A percentile compares a stretch with the other conserved stretches of the same genome.
Conservation (phyloP, 2,888 invertebrate species). For the Eledona agricola region DNA sequence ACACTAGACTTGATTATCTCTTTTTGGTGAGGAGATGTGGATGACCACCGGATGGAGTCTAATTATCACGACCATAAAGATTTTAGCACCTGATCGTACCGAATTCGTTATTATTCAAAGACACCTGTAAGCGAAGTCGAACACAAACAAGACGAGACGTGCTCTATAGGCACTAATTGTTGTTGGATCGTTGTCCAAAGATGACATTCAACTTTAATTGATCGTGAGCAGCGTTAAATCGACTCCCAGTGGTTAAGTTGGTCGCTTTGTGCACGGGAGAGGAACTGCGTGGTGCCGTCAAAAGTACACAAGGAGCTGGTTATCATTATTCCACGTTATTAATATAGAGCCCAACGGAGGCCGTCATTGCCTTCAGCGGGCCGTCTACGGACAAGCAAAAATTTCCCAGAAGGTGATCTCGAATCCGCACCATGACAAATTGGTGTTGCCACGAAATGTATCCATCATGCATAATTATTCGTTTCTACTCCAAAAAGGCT, state of each 20-base stretch:
- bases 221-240: slow-evolving; percentile 34
- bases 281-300: slow-evolving; percentile 33
- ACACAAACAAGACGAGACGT: slow-evolving; percentile 4
- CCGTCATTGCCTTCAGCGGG: slow-evolving; percentile 23
- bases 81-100: slow-evolving; percentile 29
- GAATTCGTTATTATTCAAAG: slow-evolving; percentile 22
- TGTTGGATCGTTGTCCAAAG: slow-evolving; percentile 30
- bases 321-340: slow-evolving; percentile 29
- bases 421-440: too few relatives aligned
- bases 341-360: slow-evolving; percentile 15
- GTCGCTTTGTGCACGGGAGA: slow-evolving; percentile 24
- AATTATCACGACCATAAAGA: slow-evolving; percentile 29
- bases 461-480: too few relatives aligned
- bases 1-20: slow-evolving; percentile 15
- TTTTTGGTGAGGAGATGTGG: too few relatives aligned
- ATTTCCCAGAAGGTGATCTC: too few relatives aligned
- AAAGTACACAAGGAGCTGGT: slow-evolving; percentile 32
- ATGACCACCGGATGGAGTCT: slow-evolving; percentile 20
- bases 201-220: slow-evolving; percentile 35
- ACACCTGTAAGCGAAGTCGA: slow-evolving; percentile 14
- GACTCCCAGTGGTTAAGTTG: slow-evolving; percentile 31
- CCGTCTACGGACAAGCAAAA: too few relatives aligned
- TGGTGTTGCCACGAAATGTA: too few relatives aligned
- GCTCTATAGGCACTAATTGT: slow-evolving; percentile 23
- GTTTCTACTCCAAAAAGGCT: too few relatives aligned